Conservation (phyloP, 2,888 invertebrate species). For the Argyra leucocephala region DNA sequence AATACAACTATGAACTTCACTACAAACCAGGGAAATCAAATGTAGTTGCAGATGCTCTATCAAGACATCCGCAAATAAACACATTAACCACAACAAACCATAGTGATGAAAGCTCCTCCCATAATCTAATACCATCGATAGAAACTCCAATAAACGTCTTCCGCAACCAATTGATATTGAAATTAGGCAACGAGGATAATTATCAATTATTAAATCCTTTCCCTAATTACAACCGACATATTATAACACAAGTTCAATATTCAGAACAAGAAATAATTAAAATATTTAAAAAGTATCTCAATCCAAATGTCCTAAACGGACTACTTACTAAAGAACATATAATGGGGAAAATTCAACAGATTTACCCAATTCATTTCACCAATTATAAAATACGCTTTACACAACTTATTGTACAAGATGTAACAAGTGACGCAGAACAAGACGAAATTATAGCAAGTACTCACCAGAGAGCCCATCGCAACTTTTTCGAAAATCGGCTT, state of each 20-base stretch:
- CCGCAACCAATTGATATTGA: constrained; percentile 21
- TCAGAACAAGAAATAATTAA: background rate
- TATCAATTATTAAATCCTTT: constrained; percentile 8
- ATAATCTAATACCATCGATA: constrained; percentile 16
- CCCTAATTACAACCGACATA: constrained; percentile 14
- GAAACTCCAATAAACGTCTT: constrained; percentile 22
- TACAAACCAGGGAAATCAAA: constrained; percentile 21
- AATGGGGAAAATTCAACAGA: constrained; percentile 12
- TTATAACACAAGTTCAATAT: background rate
- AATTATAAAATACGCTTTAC: constrained; percentile 19
- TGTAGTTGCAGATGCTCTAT: constrained; percentile 18
- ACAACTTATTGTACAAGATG: constrained; percentile 19
- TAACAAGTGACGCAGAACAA: constrained; percentile 17
- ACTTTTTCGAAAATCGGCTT: no score
- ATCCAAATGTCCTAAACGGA: constrained; percentile 18
- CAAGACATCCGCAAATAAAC: constrained; percentile 17
- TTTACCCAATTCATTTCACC: constrained; percentile 12
- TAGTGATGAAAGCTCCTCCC: constrained; percentile 2
- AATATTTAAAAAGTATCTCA: constrained; percentile 15
- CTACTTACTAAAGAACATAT: constrained; percentile 15
- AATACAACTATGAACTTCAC: constrained; percentile 21
- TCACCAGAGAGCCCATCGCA: no score
- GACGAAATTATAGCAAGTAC: no score
- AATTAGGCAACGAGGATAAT: background rate
- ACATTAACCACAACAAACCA: constrained; percentile 12